Base-by-base conservation (phyloP, 2,888 invertebrate genomes). In the Siphonodentalium dalli region DNA sequence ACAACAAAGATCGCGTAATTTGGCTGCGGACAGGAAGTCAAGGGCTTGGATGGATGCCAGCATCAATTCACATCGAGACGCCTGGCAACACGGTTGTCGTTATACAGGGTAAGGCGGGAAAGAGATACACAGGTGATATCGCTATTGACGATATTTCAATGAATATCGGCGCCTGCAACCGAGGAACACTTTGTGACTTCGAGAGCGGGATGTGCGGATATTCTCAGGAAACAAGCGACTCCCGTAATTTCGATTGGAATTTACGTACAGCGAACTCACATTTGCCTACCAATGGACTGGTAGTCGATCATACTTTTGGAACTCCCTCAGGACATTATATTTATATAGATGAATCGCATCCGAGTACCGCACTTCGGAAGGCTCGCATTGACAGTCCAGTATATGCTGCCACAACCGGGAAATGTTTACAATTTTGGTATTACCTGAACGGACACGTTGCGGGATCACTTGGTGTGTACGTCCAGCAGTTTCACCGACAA, bases 341-440 rank as follows among this genome's bases (percentile, higher is more conserved):
- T 27, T 75, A 71, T 56, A 72, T 74, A 31, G 75, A 75, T 46
- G 62, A 72, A 2, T 72, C 76, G 5, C 34, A 57, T 13, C 71
- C 69, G 20, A 62, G 67, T 15, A 62, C 54, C 26, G 49, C 31
- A 1, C 69, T 69, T n/a, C 60, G 74, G 51, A 72, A 60, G 33
- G 77, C 78, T 15, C 61, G 73, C 39, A 26, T 77, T 18, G 59
- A 68, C 49, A 72, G 72, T 53, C 66, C 73, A 3, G 20, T 47
- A 11, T 65, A 62, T 29, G 58, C 56, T 27, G 57, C 66, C 20
- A 66, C 71, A 9, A 38, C 64, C 6, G 60, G 64, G 8, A 61
- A 69, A 5, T 79, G 79, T 62, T 51, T 79, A 21, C 63, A 68
- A 18, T 78, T 79, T 65, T 78, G 74, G 69, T 78, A 74, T 58